These are phyloP conservation scores for Melanerpes aurifrons DNA, from an alignment of 2,113 vertebrate genomes.

Conservation along the genomic window DNA sequence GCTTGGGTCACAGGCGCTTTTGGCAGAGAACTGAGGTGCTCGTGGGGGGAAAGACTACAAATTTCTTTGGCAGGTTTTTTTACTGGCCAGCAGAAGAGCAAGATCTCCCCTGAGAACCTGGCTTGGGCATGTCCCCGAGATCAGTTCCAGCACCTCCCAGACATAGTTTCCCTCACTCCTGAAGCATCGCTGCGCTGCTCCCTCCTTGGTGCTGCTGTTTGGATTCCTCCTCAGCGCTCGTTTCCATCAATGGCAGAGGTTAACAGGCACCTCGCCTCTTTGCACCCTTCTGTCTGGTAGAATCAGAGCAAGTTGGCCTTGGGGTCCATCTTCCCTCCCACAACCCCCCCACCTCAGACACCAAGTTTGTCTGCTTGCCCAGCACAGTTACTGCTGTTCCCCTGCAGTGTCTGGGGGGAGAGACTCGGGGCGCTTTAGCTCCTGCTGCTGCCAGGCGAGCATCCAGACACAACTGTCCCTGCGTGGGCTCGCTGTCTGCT, in stretches of 20 bases:
- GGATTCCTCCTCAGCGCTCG: not conserved
- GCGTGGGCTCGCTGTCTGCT: accelerated
- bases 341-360: no score
- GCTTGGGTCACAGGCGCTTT: conserved; percentile 63
- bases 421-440: not conserved
- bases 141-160: conserved; percentile 14
- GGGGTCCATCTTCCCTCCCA: no score
- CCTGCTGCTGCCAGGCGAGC: accelerated
- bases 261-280: not conserved
- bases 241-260: not conserved
- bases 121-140: conserved; percentile 2
- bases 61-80: conserved; percentile 72
- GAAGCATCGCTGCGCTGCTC: not conserved
- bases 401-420: not conserved
- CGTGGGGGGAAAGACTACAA: conserved; percentile 64
- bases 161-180: not conserved
- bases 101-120: conserved; percentile 21
- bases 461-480: accelerated
- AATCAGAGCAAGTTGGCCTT: not conserved
- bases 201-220: not conserved
- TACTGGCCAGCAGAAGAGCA: conserved; percentile 23
- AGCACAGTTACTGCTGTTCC: accelerated
- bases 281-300: not conserved
- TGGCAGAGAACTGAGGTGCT: conserved; percentile 62
- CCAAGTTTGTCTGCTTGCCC: not conserved